Percentiles rank a stretch among this genome's conserved stretches.
Evolutionary conservation across 2,888 invertebrate genomes (phyloP).

Genomic region (Agapetus fuscipes): DNA sequence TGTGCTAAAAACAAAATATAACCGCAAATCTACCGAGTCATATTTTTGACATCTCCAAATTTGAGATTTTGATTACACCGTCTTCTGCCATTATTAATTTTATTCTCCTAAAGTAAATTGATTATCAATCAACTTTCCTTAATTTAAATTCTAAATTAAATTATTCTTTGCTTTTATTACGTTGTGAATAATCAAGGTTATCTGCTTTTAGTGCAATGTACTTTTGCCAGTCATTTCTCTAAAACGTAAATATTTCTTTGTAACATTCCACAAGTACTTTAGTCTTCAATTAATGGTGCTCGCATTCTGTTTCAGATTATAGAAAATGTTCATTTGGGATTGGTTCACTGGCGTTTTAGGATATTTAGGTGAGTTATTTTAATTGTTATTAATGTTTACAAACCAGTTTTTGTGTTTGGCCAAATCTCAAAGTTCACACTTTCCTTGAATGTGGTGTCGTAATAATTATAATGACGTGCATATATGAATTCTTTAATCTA

Average conservation of each 20-base stretch:
- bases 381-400: neutral
- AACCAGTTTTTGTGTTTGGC: too few relatives aligned
- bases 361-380: slow-evolving; percentile 69
- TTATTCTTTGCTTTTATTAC: too few relatives aligned
- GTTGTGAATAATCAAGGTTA: neutral
- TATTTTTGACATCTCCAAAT: neutral
- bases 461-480: slow-evolving; percentile 1
- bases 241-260: neutral
- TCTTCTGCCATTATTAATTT: neutral
- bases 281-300: slow-evolving; percentile 1
- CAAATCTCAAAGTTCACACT: too few relatives aligned
- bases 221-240: slow-evolving; percentile 9
- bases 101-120: too few relatives aligned
- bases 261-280: neutral
- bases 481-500: neutral
- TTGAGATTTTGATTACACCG: neutral
- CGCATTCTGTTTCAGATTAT: slow-evolving; percentile 14
- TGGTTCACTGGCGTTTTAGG: slow-evolving; percentile 92
- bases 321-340: slow-evolving; percentile 86
- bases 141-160: too few relatives aligned
- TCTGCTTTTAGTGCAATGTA: neutral
- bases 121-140: too few relatives aligned
- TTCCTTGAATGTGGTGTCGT: too few relatives aligned
- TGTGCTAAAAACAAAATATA: too few relatives aligned
- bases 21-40: too few relatives aligned